A percentile compares a stretch with the other conserved stretches of the same genome.
These are phyloP conservation scores for Bufo gargarizans DNA, from an alignment of 2,113 vertebrate species.

Conservation along the genomic window DNA sequence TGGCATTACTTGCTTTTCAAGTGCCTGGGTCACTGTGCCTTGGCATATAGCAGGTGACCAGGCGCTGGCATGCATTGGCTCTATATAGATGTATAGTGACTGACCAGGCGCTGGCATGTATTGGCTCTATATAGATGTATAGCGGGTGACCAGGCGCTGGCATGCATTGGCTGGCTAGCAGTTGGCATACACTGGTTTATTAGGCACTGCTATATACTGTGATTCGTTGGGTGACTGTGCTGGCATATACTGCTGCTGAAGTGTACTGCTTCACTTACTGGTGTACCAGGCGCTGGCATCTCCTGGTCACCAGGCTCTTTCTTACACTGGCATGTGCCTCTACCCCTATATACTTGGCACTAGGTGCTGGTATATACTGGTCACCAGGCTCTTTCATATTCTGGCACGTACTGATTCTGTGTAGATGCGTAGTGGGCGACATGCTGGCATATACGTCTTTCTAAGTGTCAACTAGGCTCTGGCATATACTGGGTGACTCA, in stretches of 20 bases:
- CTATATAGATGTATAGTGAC: too few species aligned
- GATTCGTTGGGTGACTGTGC: not conserved
- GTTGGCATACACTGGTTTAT: too few species aligned
- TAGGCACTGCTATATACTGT: too few species aligned
- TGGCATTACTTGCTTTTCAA: not conserved
- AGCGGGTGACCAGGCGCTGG: not conserved
- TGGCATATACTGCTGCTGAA: not conserved
- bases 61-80: not conserved
- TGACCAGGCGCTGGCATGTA: too few species aligned
- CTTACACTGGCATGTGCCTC: too few species aligned
- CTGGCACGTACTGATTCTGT: not conserved
- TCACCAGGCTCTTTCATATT: too few species aligned
- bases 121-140: not conserved
- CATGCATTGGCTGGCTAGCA: not conserved
- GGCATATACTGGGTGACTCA: not conserved
- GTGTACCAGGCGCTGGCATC: too few species aligned
- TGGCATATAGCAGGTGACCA: not conserved
- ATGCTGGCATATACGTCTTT: not conserved
- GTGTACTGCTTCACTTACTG: not conserved
- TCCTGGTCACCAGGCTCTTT: not conserved
- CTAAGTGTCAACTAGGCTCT: not conserved
- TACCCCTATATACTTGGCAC: too few species aligned
- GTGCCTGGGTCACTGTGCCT: not conserved
- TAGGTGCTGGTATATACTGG: too few species aligned
- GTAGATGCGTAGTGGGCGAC: too few species aligned